phyloP scores from a whole-genome alignment of 2,113 vertebrate species.

The Mesembrinibis cayennensis region DNA sequence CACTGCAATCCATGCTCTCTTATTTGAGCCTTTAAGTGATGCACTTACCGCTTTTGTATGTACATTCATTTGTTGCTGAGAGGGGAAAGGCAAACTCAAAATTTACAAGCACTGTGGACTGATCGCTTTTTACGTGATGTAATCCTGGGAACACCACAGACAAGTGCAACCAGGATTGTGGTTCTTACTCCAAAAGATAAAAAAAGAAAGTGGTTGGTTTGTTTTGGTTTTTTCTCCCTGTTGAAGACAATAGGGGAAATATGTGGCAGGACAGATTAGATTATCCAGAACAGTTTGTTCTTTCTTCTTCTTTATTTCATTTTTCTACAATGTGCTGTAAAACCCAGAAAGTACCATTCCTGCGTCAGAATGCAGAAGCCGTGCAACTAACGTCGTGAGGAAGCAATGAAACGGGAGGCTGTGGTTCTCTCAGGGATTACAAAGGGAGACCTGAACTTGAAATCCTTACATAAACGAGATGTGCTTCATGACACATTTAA shows the following conservation, averaged over 20 bases:
- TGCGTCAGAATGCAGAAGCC: background rate
- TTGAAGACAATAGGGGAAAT: background rate
- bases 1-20: background rate
- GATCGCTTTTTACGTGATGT: background rate
- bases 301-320: background rate
- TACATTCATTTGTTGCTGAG: background rate
- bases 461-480: background rate
- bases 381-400: background rate
- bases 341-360: background rate
- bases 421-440: background rate
- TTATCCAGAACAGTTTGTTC: background rate
- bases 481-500: background rate
- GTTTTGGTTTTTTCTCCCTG: too few species aligned
- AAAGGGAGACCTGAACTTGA: background rate
- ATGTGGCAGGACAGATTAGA: background rate
- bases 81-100: background rate
- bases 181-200: background rate
- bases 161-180: background rate
- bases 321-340: background rate
- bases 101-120: background rate
- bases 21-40: background rate
- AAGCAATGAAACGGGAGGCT: background rate
- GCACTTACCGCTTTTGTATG: background rate
- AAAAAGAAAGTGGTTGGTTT: background rate
- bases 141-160: background rate